A percentile compares a stretch with the other conserved stretches of the same genome.
phyloP scores from a whole-genome alignment of 2,113 vertebrate species.

The Triplophysa rosa region DNA sequence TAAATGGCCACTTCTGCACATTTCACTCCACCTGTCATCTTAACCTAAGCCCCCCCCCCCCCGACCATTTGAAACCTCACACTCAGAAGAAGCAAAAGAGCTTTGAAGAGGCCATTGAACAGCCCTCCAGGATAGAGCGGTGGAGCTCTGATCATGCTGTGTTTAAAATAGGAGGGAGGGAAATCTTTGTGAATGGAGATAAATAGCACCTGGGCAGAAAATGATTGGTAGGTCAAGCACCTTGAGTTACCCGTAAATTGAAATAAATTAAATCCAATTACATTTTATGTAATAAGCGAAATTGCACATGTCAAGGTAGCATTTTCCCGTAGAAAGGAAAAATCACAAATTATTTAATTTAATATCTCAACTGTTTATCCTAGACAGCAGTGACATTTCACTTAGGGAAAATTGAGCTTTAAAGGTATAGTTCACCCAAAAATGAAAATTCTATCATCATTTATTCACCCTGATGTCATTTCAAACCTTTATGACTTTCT shows the following conservation, averaged over 20 bases:
- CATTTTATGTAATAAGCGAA: neutral
- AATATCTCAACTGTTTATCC: neutral
- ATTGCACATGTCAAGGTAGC: neutral
- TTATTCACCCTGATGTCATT: no score
- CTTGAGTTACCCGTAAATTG: slow-evolving; percentile 11
- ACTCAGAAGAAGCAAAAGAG: slow-evolving; percentile 34
- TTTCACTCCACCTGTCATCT: slow-evolving; percentile 64
- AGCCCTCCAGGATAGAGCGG: slow-evolving; percentile 39
- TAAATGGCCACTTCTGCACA: slow-evolving; percentile 62
- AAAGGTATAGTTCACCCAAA: no score
- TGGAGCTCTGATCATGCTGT: slow-evolving; percentile 29
- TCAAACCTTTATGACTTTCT: no score
- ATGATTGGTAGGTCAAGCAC: slow-evolving; percentile 18
- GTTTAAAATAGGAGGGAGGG: slow-evolving; percentile 23
- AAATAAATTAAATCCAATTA: slow-evolving; percentile 20
- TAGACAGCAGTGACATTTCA: neutral
- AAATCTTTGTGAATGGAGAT: neutral
- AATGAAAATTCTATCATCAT: no score
- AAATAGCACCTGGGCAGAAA: slow-evolving; percentile 16
- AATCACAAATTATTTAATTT: neutral
- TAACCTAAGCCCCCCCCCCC: slow-evolving; percentile 52
- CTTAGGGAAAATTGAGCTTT: no score
- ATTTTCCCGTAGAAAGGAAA: neutral
- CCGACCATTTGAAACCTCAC: slow-evolving; percentile 46
- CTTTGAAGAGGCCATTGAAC: slow-evolving; percentile 46